Evolutionary conservation across 2,888 invertebrate genomes (phyloP), one percentile per base, ranked within the genome.

Genomic region (Drosophila greeni): DNA sequence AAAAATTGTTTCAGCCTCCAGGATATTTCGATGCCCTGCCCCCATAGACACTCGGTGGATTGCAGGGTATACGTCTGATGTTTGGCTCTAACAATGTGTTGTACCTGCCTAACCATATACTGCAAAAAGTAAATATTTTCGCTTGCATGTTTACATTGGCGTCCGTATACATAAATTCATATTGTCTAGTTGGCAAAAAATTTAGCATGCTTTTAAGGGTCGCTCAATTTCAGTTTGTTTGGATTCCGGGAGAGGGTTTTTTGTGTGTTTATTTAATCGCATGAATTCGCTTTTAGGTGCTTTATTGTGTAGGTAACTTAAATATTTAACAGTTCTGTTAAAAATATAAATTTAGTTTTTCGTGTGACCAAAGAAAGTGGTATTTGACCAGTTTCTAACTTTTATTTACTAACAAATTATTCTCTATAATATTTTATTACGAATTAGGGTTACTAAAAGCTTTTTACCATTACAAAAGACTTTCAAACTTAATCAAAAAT

Each of bases 121-220:
- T 58, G 57, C 24, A 58, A 59, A 53, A 58, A 47, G 39, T 18
- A 43, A 51, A 66, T 52, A 53, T 52, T 48, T 45, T 52, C 40
- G 37, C 31, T n/a, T 26, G 23, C 20, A 36, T 43, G 51, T 51
- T 57, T 57, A 39, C 69, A 53, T 39, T 67, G 49, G 48, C 45
- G 31, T 71, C 26, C 47, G 16, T 39, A 45, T 43, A 26, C 23
- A 43, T 48, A 51, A 52, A 51, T 61, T 55, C 49, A 37, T 33
- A 66, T 59, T 69, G 64, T 70, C 70, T 47, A 65, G 47, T 54
- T 51, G 31, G 53, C 53, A 56, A 70, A 71, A 64, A 58, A 53
- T n/a, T 6, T 36, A 23, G 23, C 29, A 49, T 6, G 42, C 51
- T 51, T 61, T 66, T 66, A 66, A 33, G 36, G 31, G 33, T 23